Percentiles rank a stretch among this genome's conserved stretches.
Evolutionary conservation across 2,113 vertebrate species (phyloP).

Genomic region (Ctenodactylus gundi): DNA sequence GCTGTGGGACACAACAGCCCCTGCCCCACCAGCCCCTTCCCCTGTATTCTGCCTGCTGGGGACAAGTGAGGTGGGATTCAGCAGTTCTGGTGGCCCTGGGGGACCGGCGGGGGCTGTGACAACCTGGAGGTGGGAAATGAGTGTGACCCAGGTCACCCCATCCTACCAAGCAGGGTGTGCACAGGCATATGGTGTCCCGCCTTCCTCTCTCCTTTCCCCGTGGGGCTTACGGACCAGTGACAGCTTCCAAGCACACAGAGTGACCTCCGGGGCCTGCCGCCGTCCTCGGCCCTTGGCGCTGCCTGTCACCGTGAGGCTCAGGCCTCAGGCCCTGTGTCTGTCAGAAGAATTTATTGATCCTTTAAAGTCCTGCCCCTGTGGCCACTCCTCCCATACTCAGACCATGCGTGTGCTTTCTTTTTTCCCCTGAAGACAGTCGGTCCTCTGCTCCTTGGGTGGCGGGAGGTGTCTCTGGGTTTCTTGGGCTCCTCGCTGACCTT

Average conservation of each 20-base stretch:
- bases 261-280: not conserved
- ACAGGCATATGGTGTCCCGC: not conserved
- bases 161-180: not conserved
- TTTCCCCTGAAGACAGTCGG: not conserved
- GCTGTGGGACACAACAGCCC: no score
- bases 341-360: not conserved
- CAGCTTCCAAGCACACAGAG: not conserved
- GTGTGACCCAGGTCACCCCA: no score
- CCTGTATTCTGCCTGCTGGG: no score
- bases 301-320: not conserved
- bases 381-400: not conserved
- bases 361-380: not conserved
- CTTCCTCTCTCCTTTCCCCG: not conserved
- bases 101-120: not conserved
- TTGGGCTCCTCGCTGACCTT: not conserved
- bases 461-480: not conserved
- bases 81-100: not conserved
- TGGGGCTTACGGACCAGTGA: not conserved
- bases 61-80: not conserved
- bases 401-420: not conserved
- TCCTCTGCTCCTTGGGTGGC: not conserved
- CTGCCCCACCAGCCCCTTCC: no score
- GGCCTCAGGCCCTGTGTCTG: not conserved
- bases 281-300: not conserved
- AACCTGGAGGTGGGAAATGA: rapidly evolving